A percentile compares a stretch with the other conserved stretches of the same genome.
Evolutionary conservation across 1,140 invertebrate species (phyloP).

Genomic region (Atta cephalotes): DNA sequence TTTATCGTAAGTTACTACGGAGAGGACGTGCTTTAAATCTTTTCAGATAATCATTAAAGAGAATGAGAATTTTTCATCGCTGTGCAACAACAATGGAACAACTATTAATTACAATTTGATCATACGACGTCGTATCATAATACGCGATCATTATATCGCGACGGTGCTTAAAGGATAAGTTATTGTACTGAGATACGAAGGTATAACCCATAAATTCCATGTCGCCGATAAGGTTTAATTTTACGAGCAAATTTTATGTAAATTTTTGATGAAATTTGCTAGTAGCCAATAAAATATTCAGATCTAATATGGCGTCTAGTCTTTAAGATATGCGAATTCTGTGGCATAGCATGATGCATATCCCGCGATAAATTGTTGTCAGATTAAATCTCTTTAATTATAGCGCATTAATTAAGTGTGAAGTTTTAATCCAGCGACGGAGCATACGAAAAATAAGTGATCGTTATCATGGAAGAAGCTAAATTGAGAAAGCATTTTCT

Average conservation of each 20-base stretch:
- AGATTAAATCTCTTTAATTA: conserved; percentile 33
- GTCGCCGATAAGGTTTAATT: conserved; percentile 38
- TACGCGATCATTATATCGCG: background rate
- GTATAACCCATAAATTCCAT: conserved; percentile 25
- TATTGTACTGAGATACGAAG: background rate
- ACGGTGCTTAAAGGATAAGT: background rate
- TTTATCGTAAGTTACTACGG: conserved; percentile 3
- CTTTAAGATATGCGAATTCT: conserved; percentile 3
- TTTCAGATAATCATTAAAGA: conserved; percentile 9
- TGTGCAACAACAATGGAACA: background rate
- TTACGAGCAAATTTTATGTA: conserved; percentile 26
- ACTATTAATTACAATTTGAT: conserved; percentile 28
- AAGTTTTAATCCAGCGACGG: conserved; percentile 52
- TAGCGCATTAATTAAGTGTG: conserved; percentile 41
- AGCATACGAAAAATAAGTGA: background rate
- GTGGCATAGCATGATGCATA: background rate
- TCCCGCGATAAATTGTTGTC: background rate
- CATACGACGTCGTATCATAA: background rate
- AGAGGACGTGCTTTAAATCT: background rate
- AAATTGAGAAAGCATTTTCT: background rate
- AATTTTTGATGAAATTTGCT: conserved; percentile 17
- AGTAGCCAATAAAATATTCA: background rate
- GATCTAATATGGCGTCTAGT: background rate
- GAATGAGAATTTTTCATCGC: conserved; percentile 5
- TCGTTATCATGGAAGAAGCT: background rate